Conservation (phyloP, 2,888 invertebrate species). For the Clepsis dumicolana region DNA sequence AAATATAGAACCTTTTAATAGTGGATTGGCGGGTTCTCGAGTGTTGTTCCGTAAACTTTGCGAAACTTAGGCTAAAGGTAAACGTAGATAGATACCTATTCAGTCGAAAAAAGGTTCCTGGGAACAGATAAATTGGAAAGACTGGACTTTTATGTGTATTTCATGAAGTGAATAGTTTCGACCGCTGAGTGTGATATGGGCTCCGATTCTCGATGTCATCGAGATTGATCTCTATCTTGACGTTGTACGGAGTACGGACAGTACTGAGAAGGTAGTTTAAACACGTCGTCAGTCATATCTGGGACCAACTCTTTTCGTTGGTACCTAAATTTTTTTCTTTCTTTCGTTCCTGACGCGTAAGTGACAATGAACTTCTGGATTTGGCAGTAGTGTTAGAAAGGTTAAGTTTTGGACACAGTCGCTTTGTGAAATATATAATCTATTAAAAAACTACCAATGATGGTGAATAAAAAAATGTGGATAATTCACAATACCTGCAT, state of each 20-base stretch:
- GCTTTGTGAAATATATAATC: too few relatives aligned
- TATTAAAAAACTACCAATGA: too few relatives aligned
- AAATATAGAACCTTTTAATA: not conserved
- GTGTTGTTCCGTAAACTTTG: slow-evolving; percentile 29
- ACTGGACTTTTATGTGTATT: not conserved
- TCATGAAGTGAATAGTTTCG: not conserved
- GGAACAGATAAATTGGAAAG: not conserved
- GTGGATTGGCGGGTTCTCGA: slow-evolving; percentile 24
- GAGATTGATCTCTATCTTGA: not conserved
- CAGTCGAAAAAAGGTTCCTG: not conserved
- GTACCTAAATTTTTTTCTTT: not conserved
- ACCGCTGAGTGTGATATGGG: too few relatives aligned
- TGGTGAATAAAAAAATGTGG: too few relatives aligned
- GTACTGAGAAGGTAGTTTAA: too few relatives aligned
- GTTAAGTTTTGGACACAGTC: too few relatives aligned
- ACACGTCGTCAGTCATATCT: not conserved
- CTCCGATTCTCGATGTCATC: too few relatives aligned
- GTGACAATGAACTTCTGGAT: too few relatives aligned
- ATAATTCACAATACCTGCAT: not conserved
- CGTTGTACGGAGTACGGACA: too few relatives aligned
- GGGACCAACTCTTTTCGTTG: not conserved
- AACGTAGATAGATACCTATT: slow-evolving; percentile 12
- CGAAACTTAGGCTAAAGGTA: slow-evolving; percentile 2
- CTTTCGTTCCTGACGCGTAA: not conserved
- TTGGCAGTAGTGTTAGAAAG: too few relatives aligned